phyloP scores from a whole-genome alignment of 1,140 invertebrate genomes.

The Stenopsyche tienmushanensis region DNA sequence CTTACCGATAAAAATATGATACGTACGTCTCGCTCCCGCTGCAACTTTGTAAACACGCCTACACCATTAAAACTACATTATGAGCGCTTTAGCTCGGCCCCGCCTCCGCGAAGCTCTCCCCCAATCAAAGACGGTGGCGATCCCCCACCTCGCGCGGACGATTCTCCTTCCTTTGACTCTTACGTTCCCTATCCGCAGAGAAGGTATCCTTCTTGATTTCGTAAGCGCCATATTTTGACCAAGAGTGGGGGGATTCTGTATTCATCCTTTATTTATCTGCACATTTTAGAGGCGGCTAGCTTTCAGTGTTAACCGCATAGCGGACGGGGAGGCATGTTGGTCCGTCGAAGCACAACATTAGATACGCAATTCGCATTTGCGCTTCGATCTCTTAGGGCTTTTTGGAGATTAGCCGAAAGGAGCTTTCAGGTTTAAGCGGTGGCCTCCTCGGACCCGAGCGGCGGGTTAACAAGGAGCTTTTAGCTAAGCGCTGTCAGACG shows the following conservation, averaged over 20 bases:
- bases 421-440: neutral
- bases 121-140: conserved; percentile 20
- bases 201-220: neutral
- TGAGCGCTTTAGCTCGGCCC: conserved; percentile 17
- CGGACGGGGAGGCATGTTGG: conserved; percentile 13
- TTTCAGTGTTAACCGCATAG: conserved; percentile 21
- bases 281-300: conserved; percentile 6
- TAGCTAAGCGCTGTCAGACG: conserved; percentile 23
- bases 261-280: conserved; percentile 40
- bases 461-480: conserved; percentile 9
- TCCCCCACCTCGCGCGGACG: neutral
- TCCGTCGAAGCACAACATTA: neutral
- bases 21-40: conserved; percentile 7
- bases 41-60: conserved; percentile 30
- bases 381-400: conserved; percentile 6
- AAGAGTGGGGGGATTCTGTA: conserved; percentile 13
- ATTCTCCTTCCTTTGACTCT: neutral
- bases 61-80: conserved; percentile 33
- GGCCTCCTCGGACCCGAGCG: neutral
- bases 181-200: neutral
- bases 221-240: conserved; percentile 35
- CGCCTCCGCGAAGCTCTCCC: conserved; percentile 17
- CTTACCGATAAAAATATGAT: no score
- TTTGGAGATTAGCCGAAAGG: neutral
- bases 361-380: neutral